Conservation (phyloP, 53 echinoderm and acorn worm genomes). For the Arbacia lixula region DNA sequence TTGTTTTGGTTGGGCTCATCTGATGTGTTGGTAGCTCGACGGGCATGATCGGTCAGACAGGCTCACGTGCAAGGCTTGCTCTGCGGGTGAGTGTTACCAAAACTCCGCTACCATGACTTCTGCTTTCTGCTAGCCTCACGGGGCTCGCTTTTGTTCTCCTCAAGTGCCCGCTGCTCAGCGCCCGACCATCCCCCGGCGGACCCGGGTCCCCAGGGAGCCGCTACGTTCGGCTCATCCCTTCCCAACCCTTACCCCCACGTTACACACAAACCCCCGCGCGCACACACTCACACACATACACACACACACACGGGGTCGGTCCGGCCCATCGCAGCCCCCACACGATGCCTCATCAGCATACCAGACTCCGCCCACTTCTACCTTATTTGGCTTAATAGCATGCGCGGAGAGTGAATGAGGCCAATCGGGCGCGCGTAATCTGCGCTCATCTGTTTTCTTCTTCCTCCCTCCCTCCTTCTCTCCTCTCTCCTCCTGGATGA, state of each 20-base stretch:
- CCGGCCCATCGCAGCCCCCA: conserved; percentile 55
- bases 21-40: conserved; percentile 1
- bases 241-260: not conserved
- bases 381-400: conserved; percentile 87
- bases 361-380: conserved; percentile 83
- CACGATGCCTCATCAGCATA: conserved; percentile 72
- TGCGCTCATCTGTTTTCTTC: conserved; percentile 23
- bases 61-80: conserved; percentile 42
- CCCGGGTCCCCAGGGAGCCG: conserved; percentile 54
- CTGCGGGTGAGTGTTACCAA: conserved; percentile 37
- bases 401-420: conserved; percentile 73
- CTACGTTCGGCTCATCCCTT: conserved; percentile 60
- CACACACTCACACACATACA: not conserved
- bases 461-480: conserved; percentile 27
- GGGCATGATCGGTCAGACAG: not conserved
- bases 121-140: conserved; percentile 64
- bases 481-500: conserved; percentile 5
- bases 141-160: conserved; percentile 80
- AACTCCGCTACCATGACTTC: conserved; percentile 66
- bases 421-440: conserved; percentile 77
- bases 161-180: conserved; percentile 77
- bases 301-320: conserved; percentile 26
- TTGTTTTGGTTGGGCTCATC: conserved; percentile 15
- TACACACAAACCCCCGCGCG: not conserved
- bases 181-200: conserved; percentile 66